phyloP scores from a whole-genome alignment of 2,888 invertebrate species.

The Emesis furor region DNA sequence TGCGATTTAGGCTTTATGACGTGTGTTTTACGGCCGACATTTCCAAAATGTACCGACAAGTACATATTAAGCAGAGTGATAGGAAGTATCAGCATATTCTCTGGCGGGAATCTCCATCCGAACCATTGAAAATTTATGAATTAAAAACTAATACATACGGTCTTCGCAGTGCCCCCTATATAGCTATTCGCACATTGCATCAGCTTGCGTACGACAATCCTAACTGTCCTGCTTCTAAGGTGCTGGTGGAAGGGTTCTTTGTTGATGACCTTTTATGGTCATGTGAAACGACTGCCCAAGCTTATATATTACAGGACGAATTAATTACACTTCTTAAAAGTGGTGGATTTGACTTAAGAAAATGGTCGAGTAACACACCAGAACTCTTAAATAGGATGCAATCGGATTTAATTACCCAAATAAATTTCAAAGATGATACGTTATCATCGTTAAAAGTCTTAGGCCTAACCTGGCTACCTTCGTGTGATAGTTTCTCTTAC shows the following conservation, averaged over 20 bases:
- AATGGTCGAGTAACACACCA: background rate
- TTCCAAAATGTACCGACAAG: too few species aligned
- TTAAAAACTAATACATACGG: slow-evolving; percentile 56
- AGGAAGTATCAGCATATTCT: too few species aligned
- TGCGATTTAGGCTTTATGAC: slow-evolving; percentile 30
- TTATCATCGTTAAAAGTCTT: slow-evolving; percentile 20
- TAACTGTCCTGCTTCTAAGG: background rate
- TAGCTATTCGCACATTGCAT: slow-evolving; percentile 36
- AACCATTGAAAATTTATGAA: slow-evolving; percentile 33
- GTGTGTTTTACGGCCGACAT: too few species aligned
- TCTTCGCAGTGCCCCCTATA: slow-evolving; percentile 34
- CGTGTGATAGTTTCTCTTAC: slow-evolving; percentile 20
- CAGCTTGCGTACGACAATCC: background rate
- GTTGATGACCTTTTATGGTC: slow-evolving; percentile 50
- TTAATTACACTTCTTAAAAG: background rate
- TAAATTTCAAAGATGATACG: slow-evolving; percentile 16
- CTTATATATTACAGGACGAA: slow-evolving; percentile 48
- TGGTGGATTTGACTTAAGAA: background rate
- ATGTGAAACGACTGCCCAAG: slow-evolving; percentile 19
- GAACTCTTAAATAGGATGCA: background rate
- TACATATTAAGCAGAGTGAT: too few species aligned
- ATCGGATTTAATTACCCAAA: background rate
- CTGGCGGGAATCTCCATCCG: background rate
- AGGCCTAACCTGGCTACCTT: slow-evolving; percentile 32
- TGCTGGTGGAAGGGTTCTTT: slow-evolving; percentile 6